Percentiles rank a stretch among this genome's conserved stretches.
Conservation (phyloP, 2,888 invertebrate genomes). For the Hyalella azteca region DNA sequence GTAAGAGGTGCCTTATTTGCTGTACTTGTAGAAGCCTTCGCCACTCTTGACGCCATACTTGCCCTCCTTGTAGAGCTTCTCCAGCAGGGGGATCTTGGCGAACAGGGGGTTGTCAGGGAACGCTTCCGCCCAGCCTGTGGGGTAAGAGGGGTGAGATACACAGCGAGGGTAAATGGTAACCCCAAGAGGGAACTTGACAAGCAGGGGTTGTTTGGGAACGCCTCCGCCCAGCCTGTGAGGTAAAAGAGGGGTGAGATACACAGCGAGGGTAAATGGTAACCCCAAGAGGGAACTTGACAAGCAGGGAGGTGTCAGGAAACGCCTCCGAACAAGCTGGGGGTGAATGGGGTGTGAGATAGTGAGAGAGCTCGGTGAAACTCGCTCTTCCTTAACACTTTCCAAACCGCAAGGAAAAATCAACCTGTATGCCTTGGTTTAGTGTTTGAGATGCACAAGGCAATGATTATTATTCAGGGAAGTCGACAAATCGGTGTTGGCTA, state of each 20-base stretch:
- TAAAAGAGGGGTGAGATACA: no score
- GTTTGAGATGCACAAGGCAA: no score
- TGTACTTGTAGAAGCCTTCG: constrained; percentile 84
- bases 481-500: no score
- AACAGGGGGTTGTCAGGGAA: constrained; percentile 75
- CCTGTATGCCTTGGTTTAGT: no score
- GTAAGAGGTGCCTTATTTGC: constrained; percentile 59
- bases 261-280: no score
- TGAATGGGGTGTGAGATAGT: no score
- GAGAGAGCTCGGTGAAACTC: no score
- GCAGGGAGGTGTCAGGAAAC: constrained; percentile 73
- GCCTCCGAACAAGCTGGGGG: constrained; percentile 76
- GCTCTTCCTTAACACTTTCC: no score
- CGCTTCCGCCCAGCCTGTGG: constrained; percentile 74
- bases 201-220: constrained; percentile 74
- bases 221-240: constrained; percentile 73
- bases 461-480: no score
- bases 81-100: constrained; percentile 64
- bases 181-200: constrained; percentile 65
- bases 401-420: no score
- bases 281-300: constrained; percentile 65
- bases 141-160: no score
- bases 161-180: no score
- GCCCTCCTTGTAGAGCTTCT: constrained; percentile 68
- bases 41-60: constrained; percentile 78